Evolutionary conservation across 2,888 invertebrate genomes (phyloP), one percentile per base, ranked within the genome.

Genomic region (Apodemia zela): DNA sequence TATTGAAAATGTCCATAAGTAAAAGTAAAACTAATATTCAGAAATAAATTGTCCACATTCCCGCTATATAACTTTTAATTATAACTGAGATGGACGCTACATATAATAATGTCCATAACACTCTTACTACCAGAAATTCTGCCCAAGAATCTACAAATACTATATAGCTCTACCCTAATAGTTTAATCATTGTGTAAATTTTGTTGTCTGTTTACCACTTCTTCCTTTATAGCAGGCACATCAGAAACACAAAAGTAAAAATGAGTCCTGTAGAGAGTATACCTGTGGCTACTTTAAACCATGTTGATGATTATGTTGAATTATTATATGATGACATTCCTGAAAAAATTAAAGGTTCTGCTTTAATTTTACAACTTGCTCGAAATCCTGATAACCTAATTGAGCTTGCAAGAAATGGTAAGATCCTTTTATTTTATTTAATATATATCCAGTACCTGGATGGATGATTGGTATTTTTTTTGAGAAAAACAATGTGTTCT

Each of bases 271-370:
- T 92, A 25, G 95, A 96, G 81, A 94, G 94, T 82, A 79, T 84
- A 7, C 85, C 87, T 61, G 78, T 88, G 51, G 93, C 93, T 58
- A 92, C 96, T 68, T 95, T 98, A 70, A 96, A 96, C 79, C 95
- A 95, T 81, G 93, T 99, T 68, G 97, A 99, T 81, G 96, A 96
- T 75, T 99, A 99, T 87, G 96, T 99, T 63, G 99, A 99, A 85
- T 89, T 99, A 69, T 92, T 99, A 21, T 99, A 99, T 86, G 99
- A 99, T 87, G 98, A 98, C 71, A 94, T 97, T 79, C 93, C 95
- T 38, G 98, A 98, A 77, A 98, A 99, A 92, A 96, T 98, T 59
- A 95, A 95, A 82, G 99, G 98, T 33, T 98, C 99, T 7, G 96
- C 96, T 33, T 93, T 98, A 69, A 97, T 99, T 70, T 92, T 98